Percentiles rank a stretch among this genome's conserved stretches.
Conservation (phyloP, 2,797 vertebrate species). For the Spea hammondii region DNA sequence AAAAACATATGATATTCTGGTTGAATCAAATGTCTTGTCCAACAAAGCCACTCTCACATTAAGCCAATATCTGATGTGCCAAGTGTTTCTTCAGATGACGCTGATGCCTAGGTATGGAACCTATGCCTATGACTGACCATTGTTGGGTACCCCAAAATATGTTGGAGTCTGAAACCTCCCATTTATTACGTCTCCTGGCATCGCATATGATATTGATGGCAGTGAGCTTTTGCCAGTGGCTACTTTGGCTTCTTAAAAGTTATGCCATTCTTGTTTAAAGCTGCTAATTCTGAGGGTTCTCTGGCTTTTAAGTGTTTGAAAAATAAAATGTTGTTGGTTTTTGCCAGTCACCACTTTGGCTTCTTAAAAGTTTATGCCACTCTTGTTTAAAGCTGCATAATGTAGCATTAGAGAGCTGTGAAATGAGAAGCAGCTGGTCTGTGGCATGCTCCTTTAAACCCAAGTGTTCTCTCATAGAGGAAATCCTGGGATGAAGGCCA, state of each 20-base stretch:
- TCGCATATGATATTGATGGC: no score
- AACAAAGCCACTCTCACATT: no score
- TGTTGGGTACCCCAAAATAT: no score
- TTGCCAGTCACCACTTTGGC: constrained; percentile 22
- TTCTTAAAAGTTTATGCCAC: constrained; percentile 15
- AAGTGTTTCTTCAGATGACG: no score
- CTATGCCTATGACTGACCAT: no score
- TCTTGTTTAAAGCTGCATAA: constrained; percentile 32
- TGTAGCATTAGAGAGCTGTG: constrained; percentile 34
- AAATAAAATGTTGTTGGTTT: background rate
- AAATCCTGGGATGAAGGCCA: constrained; percentile 49
- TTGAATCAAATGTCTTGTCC: no score
- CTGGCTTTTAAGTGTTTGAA: constrained; percentile 1
- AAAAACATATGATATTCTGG: no score
- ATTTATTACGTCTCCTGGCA: no score
- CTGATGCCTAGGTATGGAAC: no score
- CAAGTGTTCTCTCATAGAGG: constrained; percentile 44
- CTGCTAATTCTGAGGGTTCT: constrained; percentile 5
- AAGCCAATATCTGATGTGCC: no score
- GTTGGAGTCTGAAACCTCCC: no score
- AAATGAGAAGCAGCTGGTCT: constrained; percentile 39
- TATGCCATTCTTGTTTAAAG: constrained; percentile 12
- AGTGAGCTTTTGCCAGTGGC: constrained; percentile 15
- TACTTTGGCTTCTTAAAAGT: constrained; percentile 13
- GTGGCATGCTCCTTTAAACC: constrained; percentile 29